A percentile compares a stretch with the other conserved stretches of the same genome.
These are phyloP conservation scores for Micoletzkya japonica DNA, from an alignment of 2,888 invertebrate genomes.

Conservation along the genomic window DNA sequence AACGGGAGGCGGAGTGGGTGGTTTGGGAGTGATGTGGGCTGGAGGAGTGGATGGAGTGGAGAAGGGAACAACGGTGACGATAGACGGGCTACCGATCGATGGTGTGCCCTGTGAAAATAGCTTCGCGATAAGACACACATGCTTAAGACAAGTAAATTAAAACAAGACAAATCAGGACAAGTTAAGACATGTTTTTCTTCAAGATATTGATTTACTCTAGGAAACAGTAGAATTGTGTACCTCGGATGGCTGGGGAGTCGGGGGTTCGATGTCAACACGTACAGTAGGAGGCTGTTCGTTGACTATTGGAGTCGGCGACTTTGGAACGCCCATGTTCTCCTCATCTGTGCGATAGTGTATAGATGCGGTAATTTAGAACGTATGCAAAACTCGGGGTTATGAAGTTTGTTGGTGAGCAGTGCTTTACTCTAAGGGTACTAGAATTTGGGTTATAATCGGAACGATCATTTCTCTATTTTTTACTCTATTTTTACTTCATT, in stretches of 20 bases:
- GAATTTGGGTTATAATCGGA: neutral
- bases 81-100: too few relatives aligned
- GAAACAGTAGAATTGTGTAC: neutral
- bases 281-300: neutral
- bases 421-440: too few relatives aligned
- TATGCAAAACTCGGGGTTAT: too few relatives aligned
- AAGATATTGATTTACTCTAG: neutral
- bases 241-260: neutral
- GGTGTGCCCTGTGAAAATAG: too few relatives aligned
- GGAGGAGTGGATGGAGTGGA: slow-evolving; percentile 3
- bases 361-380: too few relatives aligned
- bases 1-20: neutral
- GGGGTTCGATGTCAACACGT: neutral
- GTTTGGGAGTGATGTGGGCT: neutral
- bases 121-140: too few relatives aligned
- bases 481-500: neutral
- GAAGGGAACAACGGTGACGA: neutral
- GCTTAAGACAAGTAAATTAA: too few relatives aligned
- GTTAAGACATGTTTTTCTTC: neutral
- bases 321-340: slow-evolving; percentile 25
- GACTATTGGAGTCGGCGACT: neutral
- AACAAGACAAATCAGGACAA: neutral
- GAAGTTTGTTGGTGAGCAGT: too few relatives aligned
- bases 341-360: slow-evolving; percentile 9
- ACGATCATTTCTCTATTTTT: neutral